Percentiles rank a stretch among this genome's conserved stretches.
These are phyloP conservation scores for Trichomalopsis sarcophagae DNA, from an alignment of 1,140 invertebrate genomes.

Conservation along the genomic window DNA sequence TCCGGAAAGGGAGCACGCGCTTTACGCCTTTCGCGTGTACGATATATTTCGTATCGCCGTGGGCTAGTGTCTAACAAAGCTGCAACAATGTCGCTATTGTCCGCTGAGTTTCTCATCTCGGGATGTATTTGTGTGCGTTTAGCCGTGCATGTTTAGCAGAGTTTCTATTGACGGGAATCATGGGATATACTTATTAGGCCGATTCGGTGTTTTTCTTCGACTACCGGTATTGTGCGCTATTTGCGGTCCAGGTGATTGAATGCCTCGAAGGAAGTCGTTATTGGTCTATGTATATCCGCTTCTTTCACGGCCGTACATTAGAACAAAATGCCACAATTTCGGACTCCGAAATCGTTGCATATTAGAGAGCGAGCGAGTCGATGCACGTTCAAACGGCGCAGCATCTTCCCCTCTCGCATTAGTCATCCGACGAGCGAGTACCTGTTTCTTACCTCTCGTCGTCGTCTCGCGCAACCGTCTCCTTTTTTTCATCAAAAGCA, in stretches of 20 bases:
- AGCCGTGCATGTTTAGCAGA: too few relatives aligned
- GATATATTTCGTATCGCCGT: not conserved
- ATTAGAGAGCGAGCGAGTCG: not conserved
- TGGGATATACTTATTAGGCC: too few relatives aligned
- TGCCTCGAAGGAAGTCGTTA: not conserved
- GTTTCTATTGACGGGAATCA: too few relatives aligned
- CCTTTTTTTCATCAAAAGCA: not conserved
- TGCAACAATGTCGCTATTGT: not conserved
- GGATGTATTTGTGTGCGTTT: too few relatives aligned
- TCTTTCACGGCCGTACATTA: not conserved
- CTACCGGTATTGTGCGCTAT: not conserved
- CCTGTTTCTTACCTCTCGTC: not conserved
- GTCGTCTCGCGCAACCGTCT: not conserved
- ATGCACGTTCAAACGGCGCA: not conserved
- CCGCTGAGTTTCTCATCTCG: not conserved
- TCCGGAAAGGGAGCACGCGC: too few relatives aligned
- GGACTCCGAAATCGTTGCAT: not conserved
- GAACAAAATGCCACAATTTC: not conserved
- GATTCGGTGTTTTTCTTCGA: not conserved
- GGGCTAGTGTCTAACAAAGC: not conserved
- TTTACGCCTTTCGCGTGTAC: not conserved
- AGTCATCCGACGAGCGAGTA: not conserved
- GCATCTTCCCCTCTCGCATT: not conserved
- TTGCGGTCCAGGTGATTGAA: not conserved
- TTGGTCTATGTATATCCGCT: not conserved